Conservation (phyloP, 2,888 invertebrate genomes). For the Amaurobius ferox region DNA sequence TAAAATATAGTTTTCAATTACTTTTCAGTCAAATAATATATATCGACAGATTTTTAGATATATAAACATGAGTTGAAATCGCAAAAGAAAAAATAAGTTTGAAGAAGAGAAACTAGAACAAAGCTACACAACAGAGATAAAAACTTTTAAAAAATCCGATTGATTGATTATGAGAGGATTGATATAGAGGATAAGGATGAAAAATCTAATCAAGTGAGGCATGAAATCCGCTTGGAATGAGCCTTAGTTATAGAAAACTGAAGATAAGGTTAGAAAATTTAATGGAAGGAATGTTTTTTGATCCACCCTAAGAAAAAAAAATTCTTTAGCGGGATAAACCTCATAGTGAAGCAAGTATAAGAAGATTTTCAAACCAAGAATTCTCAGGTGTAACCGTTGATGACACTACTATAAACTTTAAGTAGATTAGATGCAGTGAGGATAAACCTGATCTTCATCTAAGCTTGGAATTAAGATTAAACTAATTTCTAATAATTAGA, state of each 20-base stretch:
- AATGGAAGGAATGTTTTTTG: conserved; percentile 47
- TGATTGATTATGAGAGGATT: conserved; percentile 68
- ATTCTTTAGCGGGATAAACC: conserved; percentile 27
- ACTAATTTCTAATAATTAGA: too few species aligned
- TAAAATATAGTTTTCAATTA: conserved; percentile 35
- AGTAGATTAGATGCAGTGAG: conserved; percentile 28
- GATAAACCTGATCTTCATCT: conserved; percentile 1
- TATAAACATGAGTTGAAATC: conserved; percentile 5
- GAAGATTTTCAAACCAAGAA: conserved; percentile 36
- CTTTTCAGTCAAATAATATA: conserved; percentile 25
- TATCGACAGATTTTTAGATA: conserved; percentile 41
- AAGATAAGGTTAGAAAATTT: conserved; percentile 58
- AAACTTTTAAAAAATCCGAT: conserved; percentile 27
- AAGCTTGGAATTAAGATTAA: too few species aligned
- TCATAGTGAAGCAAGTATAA: conserved; percentile 13
- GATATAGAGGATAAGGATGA: conserved; percentile 58
- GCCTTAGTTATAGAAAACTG: conserved; percentile 42
- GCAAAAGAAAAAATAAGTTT: conserved; percentile 27
- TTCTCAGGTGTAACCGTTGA: conserved; percentile 2
- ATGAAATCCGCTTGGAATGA: conserved; percentile 63
- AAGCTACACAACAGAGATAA: conserved; percentile 24
- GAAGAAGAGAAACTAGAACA: not conserved
- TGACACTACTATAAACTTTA: conserved; percentile 20
- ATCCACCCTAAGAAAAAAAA: conserved; percentile 2
- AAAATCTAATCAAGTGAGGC: conserved; percentile 65